phyloP scores from a whole-genome alignment of 2,888 invertebrate species.

The Drosophila paramelanica region DNA sequence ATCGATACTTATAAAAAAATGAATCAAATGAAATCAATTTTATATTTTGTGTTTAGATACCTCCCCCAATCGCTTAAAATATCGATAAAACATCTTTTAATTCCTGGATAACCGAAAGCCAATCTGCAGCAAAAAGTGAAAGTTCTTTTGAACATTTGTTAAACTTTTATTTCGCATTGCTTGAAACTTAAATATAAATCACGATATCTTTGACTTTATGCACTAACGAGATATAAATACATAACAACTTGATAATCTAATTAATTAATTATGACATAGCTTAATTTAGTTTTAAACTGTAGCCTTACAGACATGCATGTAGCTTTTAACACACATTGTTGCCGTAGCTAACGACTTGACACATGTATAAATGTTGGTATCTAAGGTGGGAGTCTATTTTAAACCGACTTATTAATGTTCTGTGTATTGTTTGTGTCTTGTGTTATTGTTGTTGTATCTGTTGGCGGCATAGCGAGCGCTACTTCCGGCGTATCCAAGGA shows the following conservation, averaged over 20 bases:
- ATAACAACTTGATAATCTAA: slow-evolving; percentile 69
- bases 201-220: slow-evolving; percentile 77
- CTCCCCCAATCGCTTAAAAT: too few species aligned
- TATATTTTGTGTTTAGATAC: too few species aligned
- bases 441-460: slow-evolving; percentile 35
- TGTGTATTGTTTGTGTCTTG: slow-evolving; percentile 60
- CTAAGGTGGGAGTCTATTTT: slow-evolving; percentile 20
- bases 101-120: too few species aligned
- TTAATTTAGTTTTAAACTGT: slow-evolving; percentile 47
- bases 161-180: slow-evolving; percentile 45
- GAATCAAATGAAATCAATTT: too few species aligned
- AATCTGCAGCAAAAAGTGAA: too few species aligned
- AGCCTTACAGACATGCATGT: slow-evolving; percentile 46
- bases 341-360: slow-evolving; percentile 14
- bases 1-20: too few species aligned
- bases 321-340: slow-evolving; percentile 28
- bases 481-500: slow-evolving; percentile 46
- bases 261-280: slow-evolving; percentile 57
- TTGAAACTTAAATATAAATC: slow-evolving; percentile 70
- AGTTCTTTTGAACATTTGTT: slow-evolving; percentile 6
- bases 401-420: slow-evolving; percentile 53
- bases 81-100: too few species aligned
- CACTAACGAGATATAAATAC: slow-evolving; percentile 74
- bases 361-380: background rate
- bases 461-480: slow-evolving; percentile 48